Evolutionary conservation across 2,888 invertebrate species (phyloP).

Genomic region (Limnephilus marmoratus): DNA sequence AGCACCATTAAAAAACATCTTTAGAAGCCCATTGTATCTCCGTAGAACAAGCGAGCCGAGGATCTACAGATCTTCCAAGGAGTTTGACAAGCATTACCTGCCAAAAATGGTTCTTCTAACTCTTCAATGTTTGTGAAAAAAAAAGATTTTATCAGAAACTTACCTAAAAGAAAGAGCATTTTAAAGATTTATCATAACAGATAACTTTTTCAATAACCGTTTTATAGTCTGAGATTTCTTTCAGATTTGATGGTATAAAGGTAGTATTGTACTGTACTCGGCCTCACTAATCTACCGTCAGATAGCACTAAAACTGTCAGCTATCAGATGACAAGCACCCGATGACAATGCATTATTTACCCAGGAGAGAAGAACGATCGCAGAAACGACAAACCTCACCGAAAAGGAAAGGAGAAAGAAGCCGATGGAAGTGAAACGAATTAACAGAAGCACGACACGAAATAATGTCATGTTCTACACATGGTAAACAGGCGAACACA

Average conservation of each 20-base stretch:
- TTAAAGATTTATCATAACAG: not conserved
- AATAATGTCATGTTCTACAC: conserved; percentile 24
- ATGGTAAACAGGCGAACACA: conserved; percentile 14
- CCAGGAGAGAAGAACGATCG: conserved; percentile 17
- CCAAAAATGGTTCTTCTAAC: not conserved
- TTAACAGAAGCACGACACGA: conserved; percentile 41
- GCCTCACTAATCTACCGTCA: not conserved
- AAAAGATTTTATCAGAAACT: not conserved
- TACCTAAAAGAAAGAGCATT: not conserved
- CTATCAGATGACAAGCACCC: not conserved
- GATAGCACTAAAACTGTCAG: not conserved
- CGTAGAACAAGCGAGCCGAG: not conserved
- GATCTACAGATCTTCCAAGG: not conserved
- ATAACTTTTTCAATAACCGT: not conserved
- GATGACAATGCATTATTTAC: conserved; percentile 21
- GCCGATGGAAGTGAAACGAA: conserved; percentile 23
- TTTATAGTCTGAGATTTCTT: not conserved
- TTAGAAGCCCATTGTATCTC: not conserved
- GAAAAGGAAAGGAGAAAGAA: conserved; percentile 43
- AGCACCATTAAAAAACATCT: not conserved
- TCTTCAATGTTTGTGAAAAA: not conserved
- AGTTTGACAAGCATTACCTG: not conserved
- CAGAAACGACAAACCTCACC: not conserved
- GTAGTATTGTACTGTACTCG: not conserved
- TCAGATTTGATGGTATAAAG: not conserved